phyloP scores from a whole-genome alignment of 2,113 vertebrate genomes.

The Osmerus eperlanus region DNA sequence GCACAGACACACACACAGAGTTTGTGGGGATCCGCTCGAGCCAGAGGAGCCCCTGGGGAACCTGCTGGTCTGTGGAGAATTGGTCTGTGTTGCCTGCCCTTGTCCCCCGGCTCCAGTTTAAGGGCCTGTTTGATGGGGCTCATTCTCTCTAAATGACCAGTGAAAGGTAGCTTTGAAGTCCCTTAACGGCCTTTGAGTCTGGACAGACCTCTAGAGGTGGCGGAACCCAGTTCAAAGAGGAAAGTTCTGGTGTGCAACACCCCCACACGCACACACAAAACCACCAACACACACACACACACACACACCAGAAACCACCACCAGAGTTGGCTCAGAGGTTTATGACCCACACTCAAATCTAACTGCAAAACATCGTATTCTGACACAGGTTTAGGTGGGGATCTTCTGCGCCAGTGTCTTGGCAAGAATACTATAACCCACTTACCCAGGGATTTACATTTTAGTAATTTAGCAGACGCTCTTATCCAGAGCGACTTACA shows the following conservation, averaged over 20 bases:
- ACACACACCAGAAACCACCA: slow-evolving; percentile 11
- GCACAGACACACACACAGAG: background rate
- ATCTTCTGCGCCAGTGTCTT: no score
- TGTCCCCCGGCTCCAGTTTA: background rate
- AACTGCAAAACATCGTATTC: background rate
- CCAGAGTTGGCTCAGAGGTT: background rate
- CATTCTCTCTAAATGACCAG: slow-evolving; percentile 46
- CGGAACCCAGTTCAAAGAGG: background rate
- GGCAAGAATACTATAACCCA: no score
- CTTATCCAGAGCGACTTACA: no score
- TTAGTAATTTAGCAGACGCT: no score
- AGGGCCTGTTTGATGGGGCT: slow-evolving; percentile 30
- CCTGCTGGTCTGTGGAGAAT: slow-evolving; percentile 32
- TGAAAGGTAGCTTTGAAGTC: slow-evolving; percentile 42
- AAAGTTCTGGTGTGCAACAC: background rate
- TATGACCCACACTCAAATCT: background rate
- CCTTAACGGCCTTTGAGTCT: slow-evolving; percentile 25
- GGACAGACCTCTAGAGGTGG: slow-evolving; percentile 4
- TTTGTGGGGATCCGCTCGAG: background rate
- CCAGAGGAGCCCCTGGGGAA: slow-evolving; percentile 25
- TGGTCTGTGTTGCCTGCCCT: slow-evolving; percentile 3
- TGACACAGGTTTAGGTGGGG: background rate
- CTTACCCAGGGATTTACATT: no score
- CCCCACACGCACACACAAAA: background rate
- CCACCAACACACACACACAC: slow-evolving; percentile 3